Conservation (phyloP, 2,888 invertebrate genomes). For the Melanargia galathea region DNA sequence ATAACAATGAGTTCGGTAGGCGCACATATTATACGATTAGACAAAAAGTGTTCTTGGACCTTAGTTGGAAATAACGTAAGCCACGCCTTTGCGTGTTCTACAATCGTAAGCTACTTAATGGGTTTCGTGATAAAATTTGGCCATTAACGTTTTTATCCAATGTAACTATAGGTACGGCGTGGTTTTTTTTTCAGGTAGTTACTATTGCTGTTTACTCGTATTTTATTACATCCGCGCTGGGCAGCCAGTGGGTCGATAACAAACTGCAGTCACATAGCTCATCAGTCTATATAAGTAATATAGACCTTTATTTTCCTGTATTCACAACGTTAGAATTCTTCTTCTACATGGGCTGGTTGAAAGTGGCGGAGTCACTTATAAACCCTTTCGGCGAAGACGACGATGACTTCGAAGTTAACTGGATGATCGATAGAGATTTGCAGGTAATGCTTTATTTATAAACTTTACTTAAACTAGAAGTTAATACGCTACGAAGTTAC, state of each 20-base stretch:
- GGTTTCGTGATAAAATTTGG: conserved; percentile 15
- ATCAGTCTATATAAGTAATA: conserved; percentile 77
- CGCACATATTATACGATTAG: not conserved
- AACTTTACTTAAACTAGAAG: not conserved
- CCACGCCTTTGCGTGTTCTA: conserved; percentile 33
- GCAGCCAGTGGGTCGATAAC: conserved; percentile 91
- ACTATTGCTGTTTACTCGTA: conserved; percentile 96
- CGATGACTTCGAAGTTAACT: conserved; percentile 95
- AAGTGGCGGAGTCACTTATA: conserved; percentile 94
- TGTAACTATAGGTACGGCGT: conserved; percentile 2
- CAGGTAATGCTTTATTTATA: conserved; percentile 78
- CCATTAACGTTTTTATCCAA: conserved; percentile 14
- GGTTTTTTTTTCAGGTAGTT: conserved; percentile 84
- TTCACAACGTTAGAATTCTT: conserved; percentile 95
- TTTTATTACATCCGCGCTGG: conserved; percentile 93
- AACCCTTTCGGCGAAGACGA: conserved; percentile 97
- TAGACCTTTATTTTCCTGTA: conserved; percentile 94
- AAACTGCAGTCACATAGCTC: conserved; percentile 61
- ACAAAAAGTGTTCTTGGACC: not conserved
- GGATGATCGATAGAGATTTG: conserved; percentile 95
- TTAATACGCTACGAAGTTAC: not conserved
- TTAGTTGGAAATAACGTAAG: not conserved
- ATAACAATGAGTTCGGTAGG: not conserved
- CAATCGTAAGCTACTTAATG: conserved; percentile 27
- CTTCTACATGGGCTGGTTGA: conserved; percentile 95